phyloP scores from a whole-genome alignment of 2,113 vertebrate species.

The Xiphophorus hellerii region DNA sequence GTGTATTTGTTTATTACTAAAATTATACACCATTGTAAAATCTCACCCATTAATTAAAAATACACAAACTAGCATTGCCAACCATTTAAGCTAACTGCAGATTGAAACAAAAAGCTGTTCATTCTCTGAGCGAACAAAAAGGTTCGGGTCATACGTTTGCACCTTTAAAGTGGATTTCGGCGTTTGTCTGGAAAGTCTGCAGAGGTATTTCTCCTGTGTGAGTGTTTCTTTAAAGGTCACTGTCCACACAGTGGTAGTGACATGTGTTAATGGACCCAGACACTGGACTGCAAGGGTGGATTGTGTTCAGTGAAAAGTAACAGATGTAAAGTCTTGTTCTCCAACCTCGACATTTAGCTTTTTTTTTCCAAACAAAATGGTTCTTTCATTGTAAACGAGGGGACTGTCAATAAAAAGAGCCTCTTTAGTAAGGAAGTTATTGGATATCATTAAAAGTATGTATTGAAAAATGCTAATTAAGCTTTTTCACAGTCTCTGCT shows the following conservation, averaged over 20 bases:
- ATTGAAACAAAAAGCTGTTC: neutral
- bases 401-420: neutral
- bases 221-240: conserved; percentile 52
- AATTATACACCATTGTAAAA: neutral
- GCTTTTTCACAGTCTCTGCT: neutral
- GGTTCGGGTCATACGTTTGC: conserved; percentile 19
- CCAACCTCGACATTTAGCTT: neutral
- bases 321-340: neutral
- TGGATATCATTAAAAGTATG: neutral
- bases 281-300: neutral
- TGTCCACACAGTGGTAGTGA: conserved; percentile 16
- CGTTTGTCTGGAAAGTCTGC: conserved; percentile 27
- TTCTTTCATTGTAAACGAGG: neutral
- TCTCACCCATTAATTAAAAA: neutral
- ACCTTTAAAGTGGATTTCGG: conserved; percentile 54
- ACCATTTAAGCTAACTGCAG: neutral
- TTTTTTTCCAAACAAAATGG: conserved; percentile 3
- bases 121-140: conserved; percentile 1
- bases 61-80: neutral
- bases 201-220: conserved; percentile 3
- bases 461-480: conserved; percentile 3
- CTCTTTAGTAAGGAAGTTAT: neutral
- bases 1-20: neutral
- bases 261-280: conserved; percentile 38
- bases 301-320: conserved; percentile 16